Evolutionary conservation across 2,113 vertebrate genomes (phyloP), one percentile per base, ranked within the genome.

Genomic region (Cyanoramphus novaezelandiae): DNA sequence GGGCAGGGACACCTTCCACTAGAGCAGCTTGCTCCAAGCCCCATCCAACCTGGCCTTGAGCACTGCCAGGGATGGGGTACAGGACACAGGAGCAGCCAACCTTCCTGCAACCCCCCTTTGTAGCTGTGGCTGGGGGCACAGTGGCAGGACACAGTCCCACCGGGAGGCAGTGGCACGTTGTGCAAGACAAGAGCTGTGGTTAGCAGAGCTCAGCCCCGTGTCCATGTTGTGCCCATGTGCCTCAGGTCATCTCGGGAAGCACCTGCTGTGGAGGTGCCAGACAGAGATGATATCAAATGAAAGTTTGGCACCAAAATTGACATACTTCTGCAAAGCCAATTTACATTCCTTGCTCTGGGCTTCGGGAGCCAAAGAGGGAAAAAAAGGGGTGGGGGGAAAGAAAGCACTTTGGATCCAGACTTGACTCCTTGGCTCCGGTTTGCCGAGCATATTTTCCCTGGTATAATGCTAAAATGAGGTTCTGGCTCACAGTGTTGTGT

Each of bases 191-290:
- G 52, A 47, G 52, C 57, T 2, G 4, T 1, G 19, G 41, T n/a
- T 19, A 28, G 31, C 24, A 21, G 65, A 31, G 62, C 92, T 41
- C 49, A 79, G 82, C 57, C 23, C 50, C 0, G 10, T 1, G 33
- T 64, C 68, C 7, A 25, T 5, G 4, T 4, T 62, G 67, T 27
- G 27, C 95, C 83, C 37, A 3, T 7, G 33, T 29, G 64, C 72
- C 83, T 47, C 28, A 13, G 96, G 88, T 78, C 84, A 44, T 31
- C 62, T 39, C 20, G 6, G 78, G 92, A 88, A 95, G 90, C 96
- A 94, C 96, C 92, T 88, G 95, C 95, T 53, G 29, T 15, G 46
- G 27, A 62, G 91, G 86, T 95, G 91, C 95, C 97, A 96, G 93
- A 83, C 91, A 91, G 93, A 95, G 95, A 97, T 67, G 72, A 41